Evolutionary conservation across 2,888 invertebrate genomes (phyloP).

Genomic region (Oxytorus armatus): DNA sequence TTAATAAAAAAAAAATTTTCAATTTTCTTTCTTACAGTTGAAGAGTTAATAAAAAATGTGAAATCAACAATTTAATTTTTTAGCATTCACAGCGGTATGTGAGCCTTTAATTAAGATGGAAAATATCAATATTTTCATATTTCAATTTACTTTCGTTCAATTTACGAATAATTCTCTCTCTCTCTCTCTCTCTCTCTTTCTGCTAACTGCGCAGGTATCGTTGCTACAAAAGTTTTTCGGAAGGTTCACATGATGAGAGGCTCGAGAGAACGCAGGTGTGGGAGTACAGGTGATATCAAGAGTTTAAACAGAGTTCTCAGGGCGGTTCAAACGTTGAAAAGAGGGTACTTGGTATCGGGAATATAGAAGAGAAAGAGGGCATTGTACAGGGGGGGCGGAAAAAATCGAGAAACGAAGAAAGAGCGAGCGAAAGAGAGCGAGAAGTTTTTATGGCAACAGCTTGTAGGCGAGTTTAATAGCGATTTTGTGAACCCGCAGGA

Average conservation of each 20-base stretch:
- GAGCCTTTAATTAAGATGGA: too few species aligned
- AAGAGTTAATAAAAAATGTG: too few species aligned
- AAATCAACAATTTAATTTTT: too few species aligned
- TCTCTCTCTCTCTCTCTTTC: too few species aligned
- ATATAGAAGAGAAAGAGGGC: neutral
- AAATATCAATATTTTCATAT: too few species aligned
- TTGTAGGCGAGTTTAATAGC: slow-evolving; percentile 75
- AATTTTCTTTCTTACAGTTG: too few species aligned
- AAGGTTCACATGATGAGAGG: slow-evolving; percentile 24
- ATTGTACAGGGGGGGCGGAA: slow-evolving; percentile 30
- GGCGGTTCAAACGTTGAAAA: slow-evolving; percentile 25
- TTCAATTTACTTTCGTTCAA: too few species aligned
- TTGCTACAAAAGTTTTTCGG: slow-evolving; percentile 37
- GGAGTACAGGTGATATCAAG: slow-evolving; percentile 61
- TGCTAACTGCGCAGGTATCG: slow-evolving; percentile 15
- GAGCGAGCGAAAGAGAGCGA: too few species aligned
- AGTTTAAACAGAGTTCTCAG: slow-evolving; percentile 21
- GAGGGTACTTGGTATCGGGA: slow-evolving; percentile 16
- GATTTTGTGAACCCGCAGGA: slow-evolving; percentile 69
- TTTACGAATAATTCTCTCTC: too few species aligned
- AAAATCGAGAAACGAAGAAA: slow-evolving; percentile 57
- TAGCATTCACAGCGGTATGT: too few species aligned
- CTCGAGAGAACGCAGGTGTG: slow-evolving; percentile 55
- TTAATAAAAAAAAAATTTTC: too few species aligned
- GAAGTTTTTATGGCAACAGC: slow-evolving; percentile 69